Percentiles rank a stretch among this genome's conserved stretches.
phyloP scores from a whole-genome alignment of 2,113 vertebrate species.

The Ascaphus truei region DNA sequence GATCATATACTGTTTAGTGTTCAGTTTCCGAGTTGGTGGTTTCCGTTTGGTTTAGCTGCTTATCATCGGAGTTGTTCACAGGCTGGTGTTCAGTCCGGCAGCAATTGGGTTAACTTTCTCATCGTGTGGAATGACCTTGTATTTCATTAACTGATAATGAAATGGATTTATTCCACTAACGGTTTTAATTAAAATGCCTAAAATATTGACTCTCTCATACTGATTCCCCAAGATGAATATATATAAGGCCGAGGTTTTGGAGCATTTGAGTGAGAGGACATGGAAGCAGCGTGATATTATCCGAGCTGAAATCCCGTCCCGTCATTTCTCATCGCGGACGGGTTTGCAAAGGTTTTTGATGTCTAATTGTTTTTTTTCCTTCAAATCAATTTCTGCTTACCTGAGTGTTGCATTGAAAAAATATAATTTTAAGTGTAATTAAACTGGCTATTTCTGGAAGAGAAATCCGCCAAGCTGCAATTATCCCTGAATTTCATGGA shows the following conservation, averaged over 20 bases:
- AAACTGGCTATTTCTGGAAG: conserved; percentile 88
- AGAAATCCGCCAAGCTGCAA: conserved; percentile 65
- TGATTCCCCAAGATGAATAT: conserved; percentile 90
- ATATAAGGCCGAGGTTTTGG: conserved; percentile 91
- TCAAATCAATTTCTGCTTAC: conserved; percentile 92
- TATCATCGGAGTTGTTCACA: no score
- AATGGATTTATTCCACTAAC: conserved; percentile 99
- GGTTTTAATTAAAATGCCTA: conserved; percentile 99
- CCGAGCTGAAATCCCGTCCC: conserved; percentile 18
- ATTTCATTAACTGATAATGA: conserved; percentile 99
- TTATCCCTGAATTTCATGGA: no score
- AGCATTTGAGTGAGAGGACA: conserved; percentile 91
- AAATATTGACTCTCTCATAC: conserved; percentile 99
- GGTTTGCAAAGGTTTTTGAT: conserved; percentile 74
- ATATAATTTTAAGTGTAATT: conserved; percentile 97
- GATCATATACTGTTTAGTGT: no score
- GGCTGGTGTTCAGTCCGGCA: no score
- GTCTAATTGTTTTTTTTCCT: conserved; percentile 95
- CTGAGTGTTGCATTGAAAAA: conserved; percentile 98
- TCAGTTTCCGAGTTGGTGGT: no score
- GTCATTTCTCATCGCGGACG: conserved; percentile 83
- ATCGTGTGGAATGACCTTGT: conserved; percentile 97
- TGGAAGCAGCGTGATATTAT: conserved; percentile 64
- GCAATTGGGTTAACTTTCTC: no score
- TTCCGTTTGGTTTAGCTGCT: no score